phyloP scores from a whole-genome alignment of 2,888 invertebrate genomes.

The Megalurothrips usitatus region DNA sequence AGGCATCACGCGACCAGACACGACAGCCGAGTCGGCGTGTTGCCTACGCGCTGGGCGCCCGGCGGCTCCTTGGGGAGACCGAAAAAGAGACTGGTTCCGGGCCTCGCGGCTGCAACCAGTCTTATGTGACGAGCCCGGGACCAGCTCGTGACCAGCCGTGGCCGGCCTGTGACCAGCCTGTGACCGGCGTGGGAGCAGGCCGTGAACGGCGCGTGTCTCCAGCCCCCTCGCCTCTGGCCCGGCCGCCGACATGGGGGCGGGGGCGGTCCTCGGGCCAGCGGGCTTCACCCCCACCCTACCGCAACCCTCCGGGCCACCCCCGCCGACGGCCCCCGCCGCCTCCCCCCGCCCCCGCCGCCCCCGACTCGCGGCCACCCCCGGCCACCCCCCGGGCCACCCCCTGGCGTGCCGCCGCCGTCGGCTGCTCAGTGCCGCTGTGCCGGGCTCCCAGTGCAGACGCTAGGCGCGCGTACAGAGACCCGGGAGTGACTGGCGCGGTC shows the following conservation, averaged over 20 bases:
- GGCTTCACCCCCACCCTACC: background rate
- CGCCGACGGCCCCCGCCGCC: background rate
- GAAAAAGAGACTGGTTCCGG: too few relatives aligned
- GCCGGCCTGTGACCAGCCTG: too few relatives aligned
- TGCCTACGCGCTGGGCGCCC: too few relatives aligned
- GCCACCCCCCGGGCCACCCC: background rate
- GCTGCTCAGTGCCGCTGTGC: conserved; percentile 7
- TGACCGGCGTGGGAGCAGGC: too few relatives aligned
- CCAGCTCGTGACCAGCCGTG: too few relatives aligned
- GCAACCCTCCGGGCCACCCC: background rate
- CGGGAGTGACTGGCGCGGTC: background rate
- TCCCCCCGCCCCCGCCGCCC: background rate
- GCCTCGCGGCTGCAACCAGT: too few relatives aligned
- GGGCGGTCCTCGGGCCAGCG: background rate
- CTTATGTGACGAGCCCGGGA: too few relatives aligned
- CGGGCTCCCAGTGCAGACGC: conserved; percentile 17
- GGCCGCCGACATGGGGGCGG: background rate
- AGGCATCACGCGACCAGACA: too few relatives aligned
- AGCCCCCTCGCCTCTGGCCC: background rate
- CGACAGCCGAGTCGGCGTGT: too few relatives aligned
- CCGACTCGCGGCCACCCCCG: background rate
- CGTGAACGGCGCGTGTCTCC: too few relatives aligned
- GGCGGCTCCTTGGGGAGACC: too few relatives aligned
- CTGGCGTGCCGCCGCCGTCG: background rate
- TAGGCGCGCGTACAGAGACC: background rate